A percentile compares a stretch with the other conserved stretches of the same genome.
phyloP scores from a whole-genome alignment of 2,888 invertebrate genomes.

The Altica lythri region DNA sequence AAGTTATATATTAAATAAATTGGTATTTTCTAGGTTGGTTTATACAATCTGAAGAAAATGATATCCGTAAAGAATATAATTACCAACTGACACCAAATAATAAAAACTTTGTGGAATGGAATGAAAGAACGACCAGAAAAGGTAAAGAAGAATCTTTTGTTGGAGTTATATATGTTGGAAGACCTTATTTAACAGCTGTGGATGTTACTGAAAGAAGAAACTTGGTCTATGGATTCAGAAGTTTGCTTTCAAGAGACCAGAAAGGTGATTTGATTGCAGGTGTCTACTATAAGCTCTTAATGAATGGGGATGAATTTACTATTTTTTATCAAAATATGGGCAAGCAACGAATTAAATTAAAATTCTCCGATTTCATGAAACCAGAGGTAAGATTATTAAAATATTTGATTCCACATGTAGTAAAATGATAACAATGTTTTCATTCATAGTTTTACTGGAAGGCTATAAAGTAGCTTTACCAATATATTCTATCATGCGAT shows the following conservation, averaged over 20 bases:
- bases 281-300: slow-evolving; percentile 79
- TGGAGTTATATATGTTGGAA: slow-evolving; percentile 78
- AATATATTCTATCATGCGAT: no score
- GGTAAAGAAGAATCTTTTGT: slow-evolving; percentile 62
- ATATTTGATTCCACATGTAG: no score
- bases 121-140: slow-evolving; percentile 74
- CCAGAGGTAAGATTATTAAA: slow-evolving; percentile 39
- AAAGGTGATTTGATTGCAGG: slow-evolving; percentile 85
- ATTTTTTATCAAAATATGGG: slow-evolving; percentile 76
- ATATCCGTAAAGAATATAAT: slow-evolving; percentile 81
- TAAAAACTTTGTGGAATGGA: slow-evolving; percentile 82
- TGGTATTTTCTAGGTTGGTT: slow-evolving; percentile 77
- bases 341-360: slow-evolving; percentile 74
- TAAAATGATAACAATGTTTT: no score
- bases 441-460: no score
- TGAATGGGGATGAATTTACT: slow-evolving; percentile 67
- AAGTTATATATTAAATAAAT: neutral
- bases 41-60: slow-evolving; percentile 76
- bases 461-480: no score
- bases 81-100: slow-evolving; percentile 74
- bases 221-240: slow-evolving; percentile 82
- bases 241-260: slow-evolving; percentile 79
- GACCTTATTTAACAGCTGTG: slow-evolving; percentile 79
- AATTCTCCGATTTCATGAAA: slow-evolving; percentile 69
- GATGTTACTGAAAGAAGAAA: slow-evolving; percentile 89